Percentiles rank a stretch among this genome's conserved stretches.
Conservation (phyloP, 2,113 vertebrate genomes). For the Urocitellus parryii region DNA sequence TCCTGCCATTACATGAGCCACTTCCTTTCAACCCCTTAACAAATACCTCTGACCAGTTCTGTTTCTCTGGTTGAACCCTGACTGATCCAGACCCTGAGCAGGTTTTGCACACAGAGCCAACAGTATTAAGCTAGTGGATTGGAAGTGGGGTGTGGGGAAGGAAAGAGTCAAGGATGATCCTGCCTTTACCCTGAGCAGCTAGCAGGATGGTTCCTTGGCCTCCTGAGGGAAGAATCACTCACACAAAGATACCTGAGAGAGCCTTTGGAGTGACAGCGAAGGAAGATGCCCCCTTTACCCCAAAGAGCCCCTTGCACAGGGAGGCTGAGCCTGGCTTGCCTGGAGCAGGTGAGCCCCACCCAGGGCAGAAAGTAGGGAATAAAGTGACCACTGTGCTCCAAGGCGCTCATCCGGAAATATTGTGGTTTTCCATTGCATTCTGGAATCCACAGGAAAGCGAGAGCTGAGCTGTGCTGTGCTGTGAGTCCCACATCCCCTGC, state of each 20-base stretch:
- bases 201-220: background rate
- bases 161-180: background rate
- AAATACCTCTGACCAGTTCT: background rate
- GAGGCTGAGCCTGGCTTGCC: background rate
- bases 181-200: background rate
- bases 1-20: background rate
- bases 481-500: background rate
- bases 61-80: background rate
- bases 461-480: background rate
- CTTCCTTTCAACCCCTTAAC: background rate
- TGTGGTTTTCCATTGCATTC: background rate
- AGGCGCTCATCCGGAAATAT: background rate
- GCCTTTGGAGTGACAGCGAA: background rate
- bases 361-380: background rate
- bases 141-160: background rate
- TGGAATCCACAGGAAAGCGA: conserved; percentile 2
- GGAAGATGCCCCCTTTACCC: background rate
- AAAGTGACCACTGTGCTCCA: background rate
- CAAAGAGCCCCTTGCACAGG: background rate
- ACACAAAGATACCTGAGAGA: background rate
- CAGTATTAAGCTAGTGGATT: background rate
- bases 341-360: background rate
- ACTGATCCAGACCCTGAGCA: background rate
- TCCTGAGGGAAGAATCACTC: background rate
- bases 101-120: background rate